Percentiles rank a stretch among this genome's conserved stretches.
Conservation (phyloP, 2,113 vertebrate species). For the Plecturocebus donacophilus region DNA sequence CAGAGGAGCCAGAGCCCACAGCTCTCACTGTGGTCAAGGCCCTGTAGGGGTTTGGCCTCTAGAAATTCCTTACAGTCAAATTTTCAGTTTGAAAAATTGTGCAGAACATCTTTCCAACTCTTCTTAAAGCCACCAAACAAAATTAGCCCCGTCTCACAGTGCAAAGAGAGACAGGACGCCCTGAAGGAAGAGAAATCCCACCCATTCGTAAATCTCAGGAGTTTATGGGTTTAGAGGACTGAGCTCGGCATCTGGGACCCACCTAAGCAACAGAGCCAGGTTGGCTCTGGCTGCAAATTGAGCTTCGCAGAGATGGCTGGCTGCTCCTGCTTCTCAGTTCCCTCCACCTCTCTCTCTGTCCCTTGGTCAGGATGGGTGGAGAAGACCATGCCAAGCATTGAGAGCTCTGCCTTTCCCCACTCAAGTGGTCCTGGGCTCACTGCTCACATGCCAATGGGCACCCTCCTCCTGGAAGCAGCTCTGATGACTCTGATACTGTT, state of each 20-base stretch:
- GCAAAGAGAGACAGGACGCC: neutral
- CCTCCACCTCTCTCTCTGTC: too few species aligned
- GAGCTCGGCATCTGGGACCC: neutral
- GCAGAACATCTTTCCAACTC: neutral
- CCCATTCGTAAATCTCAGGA: neutral
- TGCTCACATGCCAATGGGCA: neutral
- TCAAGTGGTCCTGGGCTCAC: neutral
- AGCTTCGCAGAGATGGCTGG: neutral
- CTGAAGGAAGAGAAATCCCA: neutral
- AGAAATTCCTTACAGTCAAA: neutral
- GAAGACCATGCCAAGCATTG: too few species aligned
- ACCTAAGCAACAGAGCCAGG: neutral
- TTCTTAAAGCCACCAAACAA: neutral
- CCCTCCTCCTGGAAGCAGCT: neutral
- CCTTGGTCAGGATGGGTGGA: neutral
- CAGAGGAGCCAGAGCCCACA: neutral
- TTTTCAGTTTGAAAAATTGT: slow-evolving; percentile 4
- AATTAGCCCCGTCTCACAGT: neutral
- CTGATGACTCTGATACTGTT: neutral
- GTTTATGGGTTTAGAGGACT: neutral
- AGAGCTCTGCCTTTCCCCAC: fast-evolving
- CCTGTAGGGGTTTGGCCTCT: neutral
- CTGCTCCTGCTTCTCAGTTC: neutral
- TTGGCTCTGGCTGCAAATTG: fast-evolving
- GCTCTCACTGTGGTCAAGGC: neutral